Evolutionary conservation across 2,888 invertebrate genomes (phyloP), one percentile per base, ranked within the genome.

Genomic region (Chromoteleia sp.): DNA sequence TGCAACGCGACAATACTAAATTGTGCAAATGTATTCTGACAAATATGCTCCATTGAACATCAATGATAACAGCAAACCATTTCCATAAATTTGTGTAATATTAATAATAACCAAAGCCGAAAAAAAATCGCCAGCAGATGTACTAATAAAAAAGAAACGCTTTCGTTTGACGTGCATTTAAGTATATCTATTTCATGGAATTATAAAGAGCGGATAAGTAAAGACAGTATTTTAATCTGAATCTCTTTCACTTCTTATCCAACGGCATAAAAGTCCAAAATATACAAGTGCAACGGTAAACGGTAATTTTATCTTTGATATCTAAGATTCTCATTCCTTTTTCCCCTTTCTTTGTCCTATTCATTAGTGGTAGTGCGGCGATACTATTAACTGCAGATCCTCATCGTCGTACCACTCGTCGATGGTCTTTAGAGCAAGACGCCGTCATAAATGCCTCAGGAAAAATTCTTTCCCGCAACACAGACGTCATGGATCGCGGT

Each of bases 301-400:
- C 50, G 67, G 67, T 68, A 68, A 68, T 68, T 54, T 54, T 68
- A 54, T 68, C 67, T 54, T 54, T 43, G 43, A 30, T 30, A 30
- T 54, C 67, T 41, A 54, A 68, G 25, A 52, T 41, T 67, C 50
- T 52, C 19, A 2, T 17, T n/a, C 59, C 25, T 5, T 61, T 61
- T n/a, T 45, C 29, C 12, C 29, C 5, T 25, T 19, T 29, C 41
- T 25, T 25, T 19, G 7, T 5, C 39, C 10, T 19, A 2, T 12
- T 61, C 45, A 61, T 61, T 30, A 45, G 61, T 29, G 59, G 15
- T 59, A 43, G 25, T 43, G 43, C 14, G 8, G 41, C 21, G 8
- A 59, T 59, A 59, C 59, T 43, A 59, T 59, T 59, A 59, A 29
- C 43, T 12, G 39, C 15, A 36, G 15, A 17, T 41, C 14, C 8